These are phyloP conservation scores for Atrina japonica DNA, from an alignment of 2,888 invertebrate species.

Conservation along the genomic window DNA sequence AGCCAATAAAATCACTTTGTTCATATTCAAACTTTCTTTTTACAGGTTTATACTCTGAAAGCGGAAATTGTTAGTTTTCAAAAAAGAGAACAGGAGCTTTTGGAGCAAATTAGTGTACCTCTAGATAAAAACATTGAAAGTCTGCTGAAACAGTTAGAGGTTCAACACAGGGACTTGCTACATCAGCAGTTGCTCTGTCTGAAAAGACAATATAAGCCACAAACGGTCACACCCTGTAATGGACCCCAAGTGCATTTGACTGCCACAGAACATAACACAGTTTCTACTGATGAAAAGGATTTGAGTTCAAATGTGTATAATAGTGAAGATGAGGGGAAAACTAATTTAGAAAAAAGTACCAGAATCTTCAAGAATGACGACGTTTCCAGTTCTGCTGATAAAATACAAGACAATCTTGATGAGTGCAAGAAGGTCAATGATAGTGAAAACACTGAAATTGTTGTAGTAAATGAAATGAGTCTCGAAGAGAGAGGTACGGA, in stretches of 20 bases:
- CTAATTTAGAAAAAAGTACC: too few species aligned
- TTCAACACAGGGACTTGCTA: slow-evolving; percentile 64
- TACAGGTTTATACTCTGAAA: slow-evolving; percentile 56
- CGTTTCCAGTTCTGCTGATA: too few species aligned
- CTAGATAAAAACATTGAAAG: slow-evolving; percentile 56
- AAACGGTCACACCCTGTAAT: slow-evolving; percentile 9
- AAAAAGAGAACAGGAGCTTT: slow-evolving; percentile 62
- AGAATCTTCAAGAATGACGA: too few species aligned
- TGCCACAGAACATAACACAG: neutral
- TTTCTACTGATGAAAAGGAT: neutral
- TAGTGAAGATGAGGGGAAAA: too few species aligned
- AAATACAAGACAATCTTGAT: too few species aligned
- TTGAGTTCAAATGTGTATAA: neutral
- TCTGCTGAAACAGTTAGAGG: slow-evolving; percentile 56
- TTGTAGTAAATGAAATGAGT: too few species aligned
- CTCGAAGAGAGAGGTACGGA: too few species aligned
- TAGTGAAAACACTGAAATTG: too few species aligned
- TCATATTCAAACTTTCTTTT: too few species aligned
- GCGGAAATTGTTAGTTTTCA: slow-evolving; percentile 55
- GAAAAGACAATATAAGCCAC: slow-evolving; percentile 46
- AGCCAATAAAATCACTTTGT: too few species aligned
- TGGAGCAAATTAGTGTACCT: slow-evolving; percentile 60
- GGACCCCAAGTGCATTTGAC: neutral
- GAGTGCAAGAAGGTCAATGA: too few species aligned
- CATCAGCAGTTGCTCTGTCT: slow-evolving; percentile 61